Evolutionary conservation across 2,888 invertebrate genomes (phyloP), one percentile per base, ranked within the genome.

Genomic region (Helleia helle): DNA sequence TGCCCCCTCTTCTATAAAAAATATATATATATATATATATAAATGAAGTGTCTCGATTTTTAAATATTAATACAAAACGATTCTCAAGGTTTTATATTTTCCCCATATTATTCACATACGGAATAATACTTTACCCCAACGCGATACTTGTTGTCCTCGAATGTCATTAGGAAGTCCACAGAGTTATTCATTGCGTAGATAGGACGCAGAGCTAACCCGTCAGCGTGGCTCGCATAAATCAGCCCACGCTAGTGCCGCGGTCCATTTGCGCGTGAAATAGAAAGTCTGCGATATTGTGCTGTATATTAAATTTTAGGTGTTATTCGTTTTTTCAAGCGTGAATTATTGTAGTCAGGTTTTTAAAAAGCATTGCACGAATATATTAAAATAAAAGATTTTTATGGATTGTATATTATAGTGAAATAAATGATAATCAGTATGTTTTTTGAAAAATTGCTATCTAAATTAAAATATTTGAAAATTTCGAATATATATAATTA

Each of bases 191-290:
- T 45, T 41, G 27, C 26, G 38, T 44, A 49, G 50, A 52, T 38
- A 36, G 41, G 46, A 38, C 42, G 36, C 40, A 40, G 17, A 43
- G 40, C 40, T 34, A 38, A 24, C 40, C 30, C 38, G 44, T 47
- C 46, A 49, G 28, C 36, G 42, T 15, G 41, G 29, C 38, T 58
- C 56, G 61, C 65, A 70, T 72, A 73, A 71, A 72, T 68, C 58
- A 59, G 53, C 47, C 54, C 51, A 15, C 37, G 22, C 42, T 31
- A 31, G 41, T 42, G 25, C 22, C 42, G 42, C 50, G 55, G 53
- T 52, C 58, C 66, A 59, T 71, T 72, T 74, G 67, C 59, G 69
- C 71, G 72, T 70, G 71, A 71, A 75, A 75, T 66, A 63, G 69
- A 70, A 70, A 49, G 43, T 36, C 44, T 25, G 34, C 37, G 39